phyloP scores from a whole-genome alignment of 2,797 vertebrate genomes.

The Anabacerthia variegaticeps region DNA sequence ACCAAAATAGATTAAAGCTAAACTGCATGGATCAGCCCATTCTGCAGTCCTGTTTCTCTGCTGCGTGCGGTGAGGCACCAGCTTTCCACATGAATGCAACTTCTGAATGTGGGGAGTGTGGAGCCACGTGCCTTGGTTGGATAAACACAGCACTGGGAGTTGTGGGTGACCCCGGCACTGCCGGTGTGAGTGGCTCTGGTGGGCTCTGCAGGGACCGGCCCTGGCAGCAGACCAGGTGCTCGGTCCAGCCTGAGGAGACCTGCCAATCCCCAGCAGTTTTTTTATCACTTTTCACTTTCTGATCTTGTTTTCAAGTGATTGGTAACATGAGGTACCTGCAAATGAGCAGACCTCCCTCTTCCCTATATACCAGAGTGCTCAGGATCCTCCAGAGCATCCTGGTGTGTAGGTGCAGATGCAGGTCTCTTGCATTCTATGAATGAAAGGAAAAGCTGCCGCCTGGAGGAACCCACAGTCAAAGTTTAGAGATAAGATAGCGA shows the following conservation, averaged over 20 bases:
- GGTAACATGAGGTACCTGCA: background rate
- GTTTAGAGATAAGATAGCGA: background rate
- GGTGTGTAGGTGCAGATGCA: background rate
- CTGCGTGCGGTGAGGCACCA: background rate
- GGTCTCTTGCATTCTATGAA: background rate
- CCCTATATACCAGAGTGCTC: background rate
- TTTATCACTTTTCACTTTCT: fast-evolving
- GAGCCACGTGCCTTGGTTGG: background rate
- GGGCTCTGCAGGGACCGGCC: background rate
- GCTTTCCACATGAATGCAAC: background rate
- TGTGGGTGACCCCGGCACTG: background rate
- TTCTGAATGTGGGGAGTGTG: background rate
- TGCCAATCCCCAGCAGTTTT: background rate
- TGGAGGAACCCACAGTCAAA: background rate
- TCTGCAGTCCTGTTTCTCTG: background rate
- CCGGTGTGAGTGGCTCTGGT: fast-evolving
- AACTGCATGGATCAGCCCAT: background rate
- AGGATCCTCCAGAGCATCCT: background rate
- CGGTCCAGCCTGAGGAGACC: fast-evolving
- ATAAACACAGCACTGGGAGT: background rate
- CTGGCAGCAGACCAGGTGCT: fast-evolving
- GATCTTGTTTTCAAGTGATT: background rate
- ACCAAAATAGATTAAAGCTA: background rate
- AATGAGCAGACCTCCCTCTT: background rate
- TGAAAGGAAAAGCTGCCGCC: background rate